Conservation (phyloP, 2,888 invertebrate species). For the Catocala fraxini region DNA sequence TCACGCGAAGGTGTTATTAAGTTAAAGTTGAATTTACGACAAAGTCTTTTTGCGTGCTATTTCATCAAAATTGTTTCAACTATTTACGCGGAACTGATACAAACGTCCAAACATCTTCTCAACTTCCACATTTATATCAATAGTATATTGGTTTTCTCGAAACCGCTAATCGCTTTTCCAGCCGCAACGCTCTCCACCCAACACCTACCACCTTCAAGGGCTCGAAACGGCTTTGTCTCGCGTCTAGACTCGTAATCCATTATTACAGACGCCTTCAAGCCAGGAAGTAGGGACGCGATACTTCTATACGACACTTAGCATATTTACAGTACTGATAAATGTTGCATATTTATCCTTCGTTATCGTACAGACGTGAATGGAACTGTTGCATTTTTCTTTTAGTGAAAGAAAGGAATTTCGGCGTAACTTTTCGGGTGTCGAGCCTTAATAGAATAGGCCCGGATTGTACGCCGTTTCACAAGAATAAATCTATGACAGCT, state of each 20-base stretch:
- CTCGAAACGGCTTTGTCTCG: conserved; percentile 81
- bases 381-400: conserved; percentile 79
- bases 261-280: conserved; percentile 76
- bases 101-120: too few relatives aligned
- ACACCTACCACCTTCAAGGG: conserved; percentile 57
- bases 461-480: conserved; percentile 6
- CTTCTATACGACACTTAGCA: conserved; percentile 78
- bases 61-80: too few relatives aligned
- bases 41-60: too few relatives aligned
- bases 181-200: conserved; percentile 19
- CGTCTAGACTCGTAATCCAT: conserved; percentile 85
- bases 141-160: background rate
- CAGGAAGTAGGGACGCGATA: conserved; percentile 68
- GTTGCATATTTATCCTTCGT: conserved; percentile 74
- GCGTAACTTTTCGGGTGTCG: conserved; percentile 23
- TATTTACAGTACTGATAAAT: conserved; percentile 82
- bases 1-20: too few relatives aligned
- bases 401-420: conserved; percentile 47
- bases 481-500: conserved; percentile 5
- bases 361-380: conserved; percentile 73
- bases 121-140: too few relatives aligned
- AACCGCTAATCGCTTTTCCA: conserved; percentile 41
- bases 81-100: too few relatives aligned
- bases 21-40: too few relatives aligned
- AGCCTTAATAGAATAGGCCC: conserved; percentile 18